Conservation (phyloP, 2,113 vertebrate genomes). For the Elgaria multicarinata region DNA sequence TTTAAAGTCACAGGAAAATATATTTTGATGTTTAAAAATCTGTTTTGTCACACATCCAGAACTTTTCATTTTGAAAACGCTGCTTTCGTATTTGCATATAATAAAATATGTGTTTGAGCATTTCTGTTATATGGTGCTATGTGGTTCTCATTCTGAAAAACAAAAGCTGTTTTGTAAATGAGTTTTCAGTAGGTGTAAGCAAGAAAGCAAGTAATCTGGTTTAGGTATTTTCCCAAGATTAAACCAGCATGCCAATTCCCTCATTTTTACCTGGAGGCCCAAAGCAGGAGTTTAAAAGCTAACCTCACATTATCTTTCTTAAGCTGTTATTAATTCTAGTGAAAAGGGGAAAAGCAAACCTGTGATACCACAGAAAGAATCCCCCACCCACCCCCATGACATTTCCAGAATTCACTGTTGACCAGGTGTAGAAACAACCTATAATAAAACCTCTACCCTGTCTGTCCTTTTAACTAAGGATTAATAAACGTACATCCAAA, state of each 20-base stretch:
- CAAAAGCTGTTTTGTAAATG: conserved; percentile 25
- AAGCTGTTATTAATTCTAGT: accelerated
- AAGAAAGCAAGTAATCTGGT: conserved; percentile 56
- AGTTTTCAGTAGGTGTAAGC: conserved; percentile 36
- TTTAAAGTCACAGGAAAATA: not conserved
- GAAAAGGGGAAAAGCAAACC: not conserved
- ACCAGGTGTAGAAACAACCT: not conserved
- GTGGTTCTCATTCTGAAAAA: conserved; percentile 7
- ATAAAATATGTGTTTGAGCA: not conserved
- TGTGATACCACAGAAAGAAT: conserved; percentile 15
- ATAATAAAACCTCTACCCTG: not conserved
- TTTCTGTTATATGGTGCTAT: conserved; percentile 30
- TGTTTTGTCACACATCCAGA: not conserved
- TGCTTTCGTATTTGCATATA: not conserved
- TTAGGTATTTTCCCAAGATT: conserved; percentile 31
- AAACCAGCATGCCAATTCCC: not conserved
- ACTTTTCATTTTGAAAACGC: conserved; percentile 12
- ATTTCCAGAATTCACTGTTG: not conserved
- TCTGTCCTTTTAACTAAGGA: not conserved
- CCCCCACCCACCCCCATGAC: not conserved
- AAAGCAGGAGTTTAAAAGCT: not conserved
- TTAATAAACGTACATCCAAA: not conserved
- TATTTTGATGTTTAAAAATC: not conserved
- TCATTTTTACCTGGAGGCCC: not conserved
- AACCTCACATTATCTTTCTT: conserved; percentile 7